These are phyloP conservation scores for Lemur catta DNA, from an alignment of 2,797 vertebrate species.

Conservation along the genomic window DNA sequence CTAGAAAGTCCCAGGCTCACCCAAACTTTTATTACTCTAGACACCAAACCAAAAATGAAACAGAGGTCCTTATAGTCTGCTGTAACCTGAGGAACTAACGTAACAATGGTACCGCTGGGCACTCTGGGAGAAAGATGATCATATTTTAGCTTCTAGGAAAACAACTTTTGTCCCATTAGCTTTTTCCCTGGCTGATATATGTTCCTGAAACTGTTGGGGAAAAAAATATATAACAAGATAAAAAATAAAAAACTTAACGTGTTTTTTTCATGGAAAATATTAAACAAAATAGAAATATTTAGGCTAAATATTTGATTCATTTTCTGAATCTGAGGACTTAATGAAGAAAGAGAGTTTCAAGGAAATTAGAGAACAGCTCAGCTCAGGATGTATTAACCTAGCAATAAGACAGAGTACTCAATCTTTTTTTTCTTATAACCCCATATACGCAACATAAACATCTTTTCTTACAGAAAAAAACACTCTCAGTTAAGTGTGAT, in stretches of 20 bases:
- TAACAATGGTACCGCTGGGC: neutral
- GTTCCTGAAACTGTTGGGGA: neutral
- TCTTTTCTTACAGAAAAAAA: neutral
- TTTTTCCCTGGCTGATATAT: neutral
- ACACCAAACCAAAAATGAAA: neutral
- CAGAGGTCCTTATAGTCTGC: neutral
- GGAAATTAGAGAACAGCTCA: neutral
- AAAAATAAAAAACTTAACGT: neutral
- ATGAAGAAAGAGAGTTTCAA: neutral
- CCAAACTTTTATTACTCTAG: neutral
- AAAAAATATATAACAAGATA: neutral
- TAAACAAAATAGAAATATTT: neutral
- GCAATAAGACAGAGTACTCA: neutral
- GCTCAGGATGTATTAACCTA: neutral
- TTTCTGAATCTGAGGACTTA: neutral
- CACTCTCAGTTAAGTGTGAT: neutral
- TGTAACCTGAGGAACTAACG: neutral
- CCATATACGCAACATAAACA: neutral
- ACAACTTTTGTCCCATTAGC: neutral
- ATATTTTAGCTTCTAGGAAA: neutral
- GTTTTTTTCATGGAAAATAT: neutral
- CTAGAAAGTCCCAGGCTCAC: neutral
- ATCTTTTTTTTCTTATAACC: neutral
- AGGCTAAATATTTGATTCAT: neutral
- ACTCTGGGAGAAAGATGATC: neutral